phyloP scores from a whole-genome alignment of 2,797 vertebrate species.

The Sciurus vulgaris region DNA sequence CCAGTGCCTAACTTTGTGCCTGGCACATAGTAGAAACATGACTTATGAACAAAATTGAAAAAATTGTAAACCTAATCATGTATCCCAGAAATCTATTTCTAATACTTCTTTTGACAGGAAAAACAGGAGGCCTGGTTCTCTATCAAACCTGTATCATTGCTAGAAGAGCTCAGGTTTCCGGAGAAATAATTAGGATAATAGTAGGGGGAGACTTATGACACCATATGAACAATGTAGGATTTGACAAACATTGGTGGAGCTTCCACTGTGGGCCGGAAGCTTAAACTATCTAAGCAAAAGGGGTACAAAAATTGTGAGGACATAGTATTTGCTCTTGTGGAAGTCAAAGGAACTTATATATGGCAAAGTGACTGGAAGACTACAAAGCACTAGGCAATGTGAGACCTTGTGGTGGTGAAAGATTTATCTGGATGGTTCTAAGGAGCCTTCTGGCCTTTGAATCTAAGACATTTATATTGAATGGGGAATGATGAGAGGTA shows the following conservation, averaged over 20 bases:
- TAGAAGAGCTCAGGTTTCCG: neutral
- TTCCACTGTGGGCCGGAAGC: neutral
- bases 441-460: neutral
- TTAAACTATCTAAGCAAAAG: neutral
- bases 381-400: neutral
- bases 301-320: conserved; percentile 13
- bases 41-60: neutral
- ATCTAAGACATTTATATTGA: neutral
- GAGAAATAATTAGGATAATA: neutral
- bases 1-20: neutral
- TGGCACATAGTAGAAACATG: neutral
- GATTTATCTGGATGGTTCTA: neutral
- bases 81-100: neutral
- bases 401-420: neutral
- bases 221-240: neutral
- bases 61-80: neutral
- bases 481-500: neutral
- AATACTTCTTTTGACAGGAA: neutral
- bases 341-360: neutral
- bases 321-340: neutral
- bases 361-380: neutral
- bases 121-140: neutral
- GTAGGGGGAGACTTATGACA: neutral
- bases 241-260: neutral
- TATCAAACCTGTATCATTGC: neutral